phyloP scores from a whole-genome alignment of 2,113 vertebrate genomes.

The Nycticryphes semicollaris region DNA sequence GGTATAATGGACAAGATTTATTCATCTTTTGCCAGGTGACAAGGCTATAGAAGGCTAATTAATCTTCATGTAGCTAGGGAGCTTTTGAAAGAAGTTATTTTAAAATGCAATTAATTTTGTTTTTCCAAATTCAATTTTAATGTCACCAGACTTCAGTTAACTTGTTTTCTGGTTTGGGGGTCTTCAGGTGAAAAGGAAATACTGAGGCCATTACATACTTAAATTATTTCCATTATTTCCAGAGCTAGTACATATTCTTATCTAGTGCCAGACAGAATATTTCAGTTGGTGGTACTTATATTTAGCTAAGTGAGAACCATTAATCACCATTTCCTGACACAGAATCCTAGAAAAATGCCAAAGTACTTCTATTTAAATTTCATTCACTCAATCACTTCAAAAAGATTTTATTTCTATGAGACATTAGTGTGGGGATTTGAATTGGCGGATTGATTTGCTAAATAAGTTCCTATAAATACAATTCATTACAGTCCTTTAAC shows the following conservation, averaged over 20 bases:
- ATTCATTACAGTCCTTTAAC: background rate
- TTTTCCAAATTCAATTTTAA: background rate
- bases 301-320: conserved; percentile 58
- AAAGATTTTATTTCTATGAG: background rate
- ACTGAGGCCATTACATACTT: background rate
- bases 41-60: background rate
- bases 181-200: conserved; percentile 15
- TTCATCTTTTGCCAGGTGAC: background rate
- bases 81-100: background rate
- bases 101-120: background rate
- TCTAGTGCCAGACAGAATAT: conserved; percentile 9
- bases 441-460: background rate
- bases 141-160: background rate
- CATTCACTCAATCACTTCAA: conserved; percentile 25
- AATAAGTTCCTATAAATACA: conserved; percentile 6
- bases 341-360: conserved; percentile 54
- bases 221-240: background rate
- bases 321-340: conserved; percentile 56
- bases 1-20: background rate
- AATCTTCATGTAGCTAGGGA: background rate
- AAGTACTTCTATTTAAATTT: conserved; percentile 59
- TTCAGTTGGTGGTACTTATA: conserved; percentile 19
- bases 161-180: background rate
- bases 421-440: background rate
- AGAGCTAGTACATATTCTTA: background rate